phyloP scores from a whole-genome alignment of 2,888 invertebrate species.

The Oligia fasciuncula region DNA sequence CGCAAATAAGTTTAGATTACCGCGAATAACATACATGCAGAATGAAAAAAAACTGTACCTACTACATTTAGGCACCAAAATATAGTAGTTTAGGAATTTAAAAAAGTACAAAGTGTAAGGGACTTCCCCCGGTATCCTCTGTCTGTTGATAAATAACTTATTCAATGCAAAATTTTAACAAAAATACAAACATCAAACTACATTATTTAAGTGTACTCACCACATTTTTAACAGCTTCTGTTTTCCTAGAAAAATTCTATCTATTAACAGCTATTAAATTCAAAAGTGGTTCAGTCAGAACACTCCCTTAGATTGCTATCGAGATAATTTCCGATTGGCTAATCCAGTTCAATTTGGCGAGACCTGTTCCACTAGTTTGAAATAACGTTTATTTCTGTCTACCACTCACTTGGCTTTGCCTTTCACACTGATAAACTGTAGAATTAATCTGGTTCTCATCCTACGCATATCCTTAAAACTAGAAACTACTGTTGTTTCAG shows the following conservation, averaged over 20 bases:
- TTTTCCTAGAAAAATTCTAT: not conserved
- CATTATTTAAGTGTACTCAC: no score
- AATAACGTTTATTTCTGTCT: conserved; percentile 53
- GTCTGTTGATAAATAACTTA: not conserved
- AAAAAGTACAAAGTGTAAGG: not conserved
- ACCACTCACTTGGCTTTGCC: conserved; percentile 39
- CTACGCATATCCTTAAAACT: conserved; percentile 39
- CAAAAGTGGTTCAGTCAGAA: conserved; percentile 30
- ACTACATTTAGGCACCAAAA: not conserved
- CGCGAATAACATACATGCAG: not conserved
- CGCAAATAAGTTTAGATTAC: not conserved
- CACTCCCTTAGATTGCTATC: conserved; percentile 54
- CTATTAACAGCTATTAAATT: not conserved
- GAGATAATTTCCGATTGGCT: conserved; percentile 62
- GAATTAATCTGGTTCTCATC: conserved; percentile 29
- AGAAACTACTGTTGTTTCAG: conserved; percentile 16
- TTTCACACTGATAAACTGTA: conserved; percentile 37
- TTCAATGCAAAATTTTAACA: not conserved
- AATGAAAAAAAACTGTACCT: not conserved
- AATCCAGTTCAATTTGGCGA: conserved; percentile 57
- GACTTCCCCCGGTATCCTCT: not conserved
- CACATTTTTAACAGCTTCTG: not conserved
- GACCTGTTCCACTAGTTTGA: conserved; percentile 57
- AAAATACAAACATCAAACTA: no score
- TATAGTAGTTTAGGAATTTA: not conserved